Evolutionary conservation across 2,888 invertebrate genomes (phyloP), one percentile per base, ranked within the genome.

Genomic region (Tetheella fluctuosa): DNA sequence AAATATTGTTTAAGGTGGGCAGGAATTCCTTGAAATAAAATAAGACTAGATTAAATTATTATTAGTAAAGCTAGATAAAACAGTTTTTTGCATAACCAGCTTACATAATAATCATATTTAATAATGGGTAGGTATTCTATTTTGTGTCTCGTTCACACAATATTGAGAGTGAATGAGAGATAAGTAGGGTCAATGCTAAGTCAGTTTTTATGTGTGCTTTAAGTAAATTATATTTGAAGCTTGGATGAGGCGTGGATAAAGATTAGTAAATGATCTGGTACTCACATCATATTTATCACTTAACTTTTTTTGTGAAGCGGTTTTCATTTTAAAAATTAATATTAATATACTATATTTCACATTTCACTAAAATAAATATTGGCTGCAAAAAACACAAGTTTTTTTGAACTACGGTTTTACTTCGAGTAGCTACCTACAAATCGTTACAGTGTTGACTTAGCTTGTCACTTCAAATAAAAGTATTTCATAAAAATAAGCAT

Each of bases 21-120:
- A 88, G 64, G 37, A 85, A 89, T 12, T 80, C 74, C 89, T 90
- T 74, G 23, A 81, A 83, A 42, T 60, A 57, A 53, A 55, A 61
- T 52, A 15, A 12, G 28, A 53, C 25, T 54, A 52, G 53, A n/a
- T 30, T 13, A 37, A 1, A 15, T 20, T 55, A 8, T 30, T 7
- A 30, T 1, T 30, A 30, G 25, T 25, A 25, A 2, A 25, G 25
- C 3, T 25, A 25, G 25, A 25, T 25, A 25, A n/a, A n/a, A n/a
- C n/a, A n/a, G n/a, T n/a, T n/a, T 25, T 25, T 25, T 4, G 25
- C 6, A 25, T 25, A 25, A 25, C 6, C 25, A 2, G 6, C 23
- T 7, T 8, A 23, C 23, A 20, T 20, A 12, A 25, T 25, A 4
- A 4, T 25, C 6, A 25, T 25, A 25, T 25, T 25, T 25, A 25